Base-by-base conservation (phyloP, 2,888 invertebrate genomes). In the Andrena fulva region DNA sequence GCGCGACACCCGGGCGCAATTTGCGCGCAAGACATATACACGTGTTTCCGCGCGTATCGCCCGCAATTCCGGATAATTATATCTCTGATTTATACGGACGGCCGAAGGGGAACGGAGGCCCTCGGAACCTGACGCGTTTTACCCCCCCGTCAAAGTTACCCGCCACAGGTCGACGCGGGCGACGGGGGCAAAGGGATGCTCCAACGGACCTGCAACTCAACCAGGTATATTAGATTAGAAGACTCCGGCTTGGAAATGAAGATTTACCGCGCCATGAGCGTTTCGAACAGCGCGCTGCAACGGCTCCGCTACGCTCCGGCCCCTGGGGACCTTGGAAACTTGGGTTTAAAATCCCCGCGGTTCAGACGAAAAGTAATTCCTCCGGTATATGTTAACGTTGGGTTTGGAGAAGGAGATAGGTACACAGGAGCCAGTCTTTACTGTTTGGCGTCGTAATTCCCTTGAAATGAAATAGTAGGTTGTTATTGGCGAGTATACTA, bases 1-100 rank as follows among this genome's bases (percentile, higher is more conserved):
- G 77, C 68, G 86, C 74, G 87, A 85, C 76, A 87, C 54, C 72
- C 52, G 56, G 56, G 62, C 69, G 77, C 85, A 89, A 89, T 87
- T 89, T 87, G 84, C 76, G 79, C 77, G 74, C 72, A 60, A 75
- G 76, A 66, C 70, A 71, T 72, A 56, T 56, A 78, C 81, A 68
- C 80, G 77, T 75, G 68, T 63, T 73, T 54, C 75, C 77, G 20
- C 62, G 74, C 73, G 74, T 82, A 69, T 73, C 68, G 64, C 50
- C 54, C 74, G 64, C 71, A 79, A 79, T 84, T 68, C 75, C 42
- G 62, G 54, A 84, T 84, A 71, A 84, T 84, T 72, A 79, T 84
- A 84, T 79, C 78, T n/a, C 59, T 71, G 83, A 83, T 83, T 83
- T 60, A 63, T 82, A 77, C 56, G 69, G 8, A 16, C 64, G n/a